Percentiles rank a stretch among this genome's conserved stretches.
These are phyloP conservation scores for Drosophila atripex DNA, from an alignment of 2,888 invertebrate genomes.

Conservation along the genomic window DNA sequence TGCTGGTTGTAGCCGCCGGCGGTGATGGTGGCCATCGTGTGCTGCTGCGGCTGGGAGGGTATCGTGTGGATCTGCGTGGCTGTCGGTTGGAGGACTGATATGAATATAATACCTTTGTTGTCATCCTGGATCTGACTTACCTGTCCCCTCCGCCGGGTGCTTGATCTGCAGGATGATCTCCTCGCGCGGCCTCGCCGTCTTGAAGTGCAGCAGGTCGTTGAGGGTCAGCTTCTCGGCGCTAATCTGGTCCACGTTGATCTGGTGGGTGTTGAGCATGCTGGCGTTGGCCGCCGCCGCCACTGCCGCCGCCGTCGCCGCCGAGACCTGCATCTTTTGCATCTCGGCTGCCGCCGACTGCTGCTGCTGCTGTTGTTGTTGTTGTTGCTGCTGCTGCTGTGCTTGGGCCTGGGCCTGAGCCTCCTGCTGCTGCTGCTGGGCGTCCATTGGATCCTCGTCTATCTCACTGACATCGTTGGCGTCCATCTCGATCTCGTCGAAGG, in stretches of 20 bases:
- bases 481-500: constrained; percentile 81
- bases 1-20: constrained; percentile 82
- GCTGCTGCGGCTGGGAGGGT: constrained; percentile 77
- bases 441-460: constrained; percentile 71
- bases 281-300: constrained; percentile 62
- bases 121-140: constrained; percentile 39
- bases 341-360: constrained; percentile 62
- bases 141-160: constrained; percentile 78
- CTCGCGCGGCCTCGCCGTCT: constrained; percentile 79
- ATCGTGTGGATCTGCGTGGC: constrained; percentile 80
- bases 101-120: neutral
- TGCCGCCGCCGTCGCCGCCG: constrained; percentile 45
- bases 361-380: constrained; percentile 50
- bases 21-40: constrained; percentile 81
- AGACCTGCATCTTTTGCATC: constrained; percentile 63
- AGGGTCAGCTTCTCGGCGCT: constrained; percentile 82
- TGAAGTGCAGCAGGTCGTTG: constrained; percentile 82
- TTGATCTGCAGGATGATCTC: constrained; percentile 82
- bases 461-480: constrained; percentile 70
- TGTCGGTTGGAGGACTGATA: constrained; percentile 22
- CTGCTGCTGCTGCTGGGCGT: constrained; percentile 57
- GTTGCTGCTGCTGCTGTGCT: constrained; percentile 52
- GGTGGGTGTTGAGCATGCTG: constrained; percentile 76
- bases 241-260: constrained; percentile 81
- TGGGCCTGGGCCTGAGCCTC: constrained; percentile 47